Base-by-base conservation (phyloP, 2,888 invertebrate species). In the Nymphalis urticae region DNA sequence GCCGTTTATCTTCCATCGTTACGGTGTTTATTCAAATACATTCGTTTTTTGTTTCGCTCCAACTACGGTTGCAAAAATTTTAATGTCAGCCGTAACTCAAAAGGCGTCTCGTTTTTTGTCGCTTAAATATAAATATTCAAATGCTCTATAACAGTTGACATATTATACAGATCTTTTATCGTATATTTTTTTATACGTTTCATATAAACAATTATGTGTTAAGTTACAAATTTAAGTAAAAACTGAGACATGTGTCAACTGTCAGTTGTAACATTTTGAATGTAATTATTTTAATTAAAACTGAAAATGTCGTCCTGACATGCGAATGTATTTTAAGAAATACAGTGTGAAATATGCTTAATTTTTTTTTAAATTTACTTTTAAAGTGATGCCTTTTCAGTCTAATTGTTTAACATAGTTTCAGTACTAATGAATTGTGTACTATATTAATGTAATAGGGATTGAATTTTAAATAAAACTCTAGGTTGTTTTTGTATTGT, bases 21-120 rank as follows among this genome's bases (percentile, higher is more conserved):
- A 54, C 62, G 53, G 50, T 32, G 50, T 48, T 67, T 69, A 70
- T 66, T 66, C 62, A 60, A 66, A 66, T 66, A 62, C 53, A 50
- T 58, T 66, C 16, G n/a, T 32, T 66, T 63, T 70, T 66, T 63
- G 59, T 60, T 36, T 59, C 36, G 21, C 21, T 32, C 50, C 62
- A 63, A 48, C 27, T 66, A 60, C 36, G 60, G 21, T n/a, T 56
- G 54, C 54, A 56, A 17, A 27, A 32, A 56, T 56, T 58, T 56
- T 62, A 56, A 67, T 56, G 68, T 63, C 68, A 68, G 68, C 42
- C 50, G 59, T 19, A 51, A 60, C 66, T 60, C 53, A 66, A 54
- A 54, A 61, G 66, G 61, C 53, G 53, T 47, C 53, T 54, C 42
- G 53, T 66, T 66, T 61, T 47, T 53, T 19, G n/a, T 19, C 42